Evolutionary conservation across 2,888 invertebrate species (phyloP), one percentile per base, ranked within the genome.

Genomic region (Euzophera pinguis): DNA sequence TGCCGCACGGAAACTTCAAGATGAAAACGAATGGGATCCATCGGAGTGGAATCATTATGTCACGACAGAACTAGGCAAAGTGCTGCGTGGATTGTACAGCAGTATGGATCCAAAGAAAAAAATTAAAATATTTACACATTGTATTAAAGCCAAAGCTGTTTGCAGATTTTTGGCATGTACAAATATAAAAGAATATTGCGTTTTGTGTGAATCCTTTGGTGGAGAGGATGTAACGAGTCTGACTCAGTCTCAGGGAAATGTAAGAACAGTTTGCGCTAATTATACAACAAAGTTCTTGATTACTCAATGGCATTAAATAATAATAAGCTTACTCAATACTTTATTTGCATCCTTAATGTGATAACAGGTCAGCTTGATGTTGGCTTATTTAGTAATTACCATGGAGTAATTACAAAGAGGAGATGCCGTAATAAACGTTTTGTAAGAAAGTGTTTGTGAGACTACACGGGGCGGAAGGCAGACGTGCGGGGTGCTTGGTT

Each of bases 81-180:
- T 59, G 2, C 50, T 70, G 50, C 50, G 57, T 34, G 50, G 43
- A 12, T 54, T 61, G 13, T 53, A 55, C 32, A 29, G 47, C 27
- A 52, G 45, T 22, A 5, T 38, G 10, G 50, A 55, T n/a, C 8
- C 9, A 9, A 12, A 9, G 0, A 58, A 58, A 29, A 73, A 53
- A 56, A 34, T 67, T 5, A 85, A 81, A 66, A 59, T 84, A 54
- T 62, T 81, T 1, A 80, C 73, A 1, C 54, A 65, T 12, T 88
- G 89, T 56, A 59, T 65, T 52, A 64, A 73, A 53, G 22, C 56
- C 1, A 53, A 58, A 35, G 54, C 63, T 3, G 2, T 64, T 3
- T 88, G 88, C 62, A 71, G 69, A 58, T 85, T 84, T 62, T 57
- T 88, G 58, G 51, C 70, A 16, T 88, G 88, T 58, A 71, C 72